A percentile compares a stretch with the other conserved stretches of the same genome.
These are phyloP conservation scores for Scolanthus callimorphus DNA, from an alignment of 92 coral and sea anemone species.

Conservation along the genomic window DNA sequence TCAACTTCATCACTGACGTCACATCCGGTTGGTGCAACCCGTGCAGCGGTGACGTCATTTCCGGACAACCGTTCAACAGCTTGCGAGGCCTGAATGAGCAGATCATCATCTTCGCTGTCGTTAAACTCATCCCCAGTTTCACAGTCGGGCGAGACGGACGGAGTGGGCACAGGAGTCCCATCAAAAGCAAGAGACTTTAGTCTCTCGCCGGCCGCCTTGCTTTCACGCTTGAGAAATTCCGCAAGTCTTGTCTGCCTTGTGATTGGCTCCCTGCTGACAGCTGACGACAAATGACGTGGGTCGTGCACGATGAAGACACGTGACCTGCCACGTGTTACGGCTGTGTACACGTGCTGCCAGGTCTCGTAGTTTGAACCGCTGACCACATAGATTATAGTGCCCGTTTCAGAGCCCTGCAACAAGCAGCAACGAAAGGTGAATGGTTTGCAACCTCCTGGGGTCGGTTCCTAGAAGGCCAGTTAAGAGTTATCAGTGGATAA, in stretches of 20 bases:
- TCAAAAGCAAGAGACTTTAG: background rate
- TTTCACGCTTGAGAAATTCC: conserved; percentile 3
- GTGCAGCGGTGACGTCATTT: background rate
- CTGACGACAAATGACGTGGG: conserved; percentile 7
- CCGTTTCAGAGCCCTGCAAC: conserved; percentile 44
- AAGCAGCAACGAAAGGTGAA: no score
- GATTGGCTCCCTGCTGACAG: conserved; percentile 11
- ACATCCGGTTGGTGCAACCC: background rate
- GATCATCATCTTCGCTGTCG: conserved; percentile 8
- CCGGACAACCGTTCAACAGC: background rate
- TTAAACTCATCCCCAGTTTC: conserved; percentile 3
- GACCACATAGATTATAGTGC: conserved; percentile 26
- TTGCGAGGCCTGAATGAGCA: conserved; percentile 17
- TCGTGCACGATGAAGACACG: conserved; percentile 15
- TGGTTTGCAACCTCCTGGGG: no score
- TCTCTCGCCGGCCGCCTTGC: background rate
- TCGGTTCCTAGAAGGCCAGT: no score
- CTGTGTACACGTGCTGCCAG: conserved; percentile 52
- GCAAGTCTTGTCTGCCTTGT: conserved; percentile 7
- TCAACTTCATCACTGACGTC: background rate
- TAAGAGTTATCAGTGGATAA: no score
- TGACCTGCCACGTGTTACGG: conserved; percentile 32
- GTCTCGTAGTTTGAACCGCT: conserved; percentile 28
- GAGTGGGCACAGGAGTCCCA: background rate
- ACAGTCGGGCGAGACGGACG: background rate